Evolutionary conservation across 1,140 invertebrate species (phyloP), one percentile per base, ranked within the genome.

Genomic region (Stegodyphus dumicola): DNA sequence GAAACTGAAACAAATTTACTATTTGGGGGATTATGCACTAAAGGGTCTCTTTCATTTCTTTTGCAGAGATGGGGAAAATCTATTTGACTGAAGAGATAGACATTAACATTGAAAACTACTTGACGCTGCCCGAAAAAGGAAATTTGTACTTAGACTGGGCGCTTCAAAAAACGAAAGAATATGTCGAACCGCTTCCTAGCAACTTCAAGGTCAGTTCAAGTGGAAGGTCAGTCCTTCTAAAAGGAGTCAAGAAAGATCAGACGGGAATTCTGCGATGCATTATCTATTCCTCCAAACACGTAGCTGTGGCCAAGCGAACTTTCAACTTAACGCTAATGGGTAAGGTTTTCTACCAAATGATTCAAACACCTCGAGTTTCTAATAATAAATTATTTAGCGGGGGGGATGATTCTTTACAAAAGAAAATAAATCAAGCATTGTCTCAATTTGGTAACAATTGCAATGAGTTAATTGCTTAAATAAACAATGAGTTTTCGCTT

Each of bases 91-190:
- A 83, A 71, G 77, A 87, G 69, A 5, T 78, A 11, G 77, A 48
- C 53, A 77, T 87, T 18, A 84, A 87, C 17, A 7, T 87, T 6
- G 86, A 87, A 71, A 77, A 87, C 17, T 83, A 48, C 67, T 15
- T 87, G 2, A 66, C 73, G 5, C 9, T 87, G 10, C 86, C 79
- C 2, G 60, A 54, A 10, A 49, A 64, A 53, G 78, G 66, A 1
- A 74, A 54, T 7, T n/a, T 81, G 2, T 2, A 51, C 7, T 81
- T 81, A n/a, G 78, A 81, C 1, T 81, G 77, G 86, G 33, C 9
- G 9, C 6, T 76, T 5, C 71, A 81, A 17, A 60, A 15, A 10
- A 0, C 15, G 2, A 5, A 54, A 0, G 15, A 51, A 0, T 48
- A 64, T 7, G 11, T 11, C 6, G 6, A 7, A 9, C 13, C 77